These are phyloP conservation scores for Piprites chloris DNA, from an alignment of 2,113 vertebrate species.

Conservation along the genomic window DNA sequence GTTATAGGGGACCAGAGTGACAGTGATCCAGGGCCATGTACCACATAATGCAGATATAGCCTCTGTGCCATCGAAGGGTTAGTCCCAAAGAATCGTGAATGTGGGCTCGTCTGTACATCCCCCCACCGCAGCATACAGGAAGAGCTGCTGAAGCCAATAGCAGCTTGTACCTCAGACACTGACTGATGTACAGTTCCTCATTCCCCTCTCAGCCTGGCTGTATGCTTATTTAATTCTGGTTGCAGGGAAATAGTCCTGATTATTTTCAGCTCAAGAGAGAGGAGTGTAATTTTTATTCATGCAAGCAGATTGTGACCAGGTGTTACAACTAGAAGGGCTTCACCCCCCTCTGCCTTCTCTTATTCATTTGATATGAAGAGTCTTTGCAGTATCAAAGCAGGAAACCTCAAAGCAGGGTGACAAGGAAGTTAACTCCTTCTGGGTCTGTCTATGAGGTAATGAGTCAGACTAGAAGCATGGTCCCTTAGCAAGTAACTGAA, in stretches of 20 bases:
- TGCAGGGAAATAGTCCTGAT: background rate
- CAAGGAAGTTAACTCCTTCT: conserved; percentile 29
- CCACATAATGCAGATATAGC: background rate
- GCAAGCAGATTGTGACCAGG: background rate
- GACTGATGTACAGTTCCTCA: background rate
- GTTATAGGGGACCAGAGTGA: background rate
- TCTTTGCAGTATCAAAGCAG: background rate
- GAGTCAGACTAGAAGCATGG: conserved; percentile 34
- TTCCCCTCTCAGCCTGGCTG: background rate
- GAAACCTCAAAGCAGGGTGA: conserved; percentile 27
- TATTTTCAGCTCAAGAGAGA: background rate
- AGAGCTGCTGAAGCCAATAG: background rate
- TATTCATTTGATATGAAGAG: background rate
- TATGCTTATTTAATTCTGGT: background rate
- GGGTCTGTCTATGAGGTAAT: background rate
- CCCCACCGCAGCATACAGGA: background rate
- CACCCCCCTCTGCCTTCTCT: background rate
- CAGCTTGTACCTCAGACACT: background rate
- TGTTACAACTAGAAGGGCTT: background rate
- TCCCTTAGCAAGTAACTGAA: conserved; percentile 19
- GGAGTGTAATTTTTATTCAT: background rate
- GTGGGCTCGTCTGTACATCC: background rate
- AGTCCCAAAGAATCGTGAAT: fast-evolving
- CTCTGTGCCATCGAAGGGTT: fast-evolving
- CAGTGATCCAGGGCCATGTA: background rate